Base-by-base conservation (phyloP, 2,113 vertebrate genomes). In the Lepisosteus oculatus region DNA sequence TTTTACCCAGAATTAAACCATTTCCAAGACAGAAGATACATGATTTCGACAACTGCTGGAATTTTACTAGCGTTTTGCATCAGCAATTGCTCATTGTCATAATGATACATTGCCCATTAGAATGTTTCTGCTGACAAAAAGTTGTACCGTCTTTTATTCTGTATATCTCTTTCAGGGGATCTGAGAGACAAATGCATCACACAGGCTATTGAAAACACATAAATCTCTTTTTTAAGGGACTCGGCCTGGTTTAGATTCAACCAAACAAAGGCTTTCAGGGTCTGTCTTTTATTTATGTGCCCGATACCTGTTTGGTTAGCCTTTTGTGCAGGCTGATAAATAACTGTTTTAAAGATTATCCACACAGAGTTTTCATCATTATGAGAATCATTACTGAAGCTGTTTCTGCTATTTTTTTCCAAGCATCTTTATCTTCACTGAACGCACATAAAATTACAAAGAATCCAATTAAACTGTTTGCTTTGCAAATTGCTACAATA, bases 131-230 rank as follows among this genome's bases (percentile, higher is more conserved):
- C 86, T 89, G 88, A 93, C 89, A 90, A 90, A 90, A 85, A 85
- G 71, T 76, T 65, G 78, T 82, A 69, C 63, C 61, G 74, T 69
- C 83, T 79, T 89, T 87, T 85, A 86, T 88, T 88, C 82, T 69
- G 79, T 80, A 77, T 87, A 87, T 93, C 88, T 91, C 84, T 89
- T 89, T 89, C 84, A 90, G 77, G 65, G 80, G 83, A 88, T 88
- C 85, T 79, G 71, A 76, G 76, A 79, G 81, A 79, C 76, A 77
- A 82, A 89, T 87, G 77, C 80, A 87, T 90, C 86, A 89, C 78
- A 72, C 69, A 56, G 4, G 41, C 77, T 83, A 91, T 91, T 84
- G 91, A 88, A 86, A 68, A 77, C 78, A 76, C 86, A 89, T 92
- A 86, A 87, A 86, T 92, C 88, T 90, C 81, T 61, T 84, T 85